Evolutionary conservation across 2,888 invertebrate genomes (phyloP), one percentile per base, ranked within the genome.

Genomic region (Archaeoteleia sp.): DNA sequence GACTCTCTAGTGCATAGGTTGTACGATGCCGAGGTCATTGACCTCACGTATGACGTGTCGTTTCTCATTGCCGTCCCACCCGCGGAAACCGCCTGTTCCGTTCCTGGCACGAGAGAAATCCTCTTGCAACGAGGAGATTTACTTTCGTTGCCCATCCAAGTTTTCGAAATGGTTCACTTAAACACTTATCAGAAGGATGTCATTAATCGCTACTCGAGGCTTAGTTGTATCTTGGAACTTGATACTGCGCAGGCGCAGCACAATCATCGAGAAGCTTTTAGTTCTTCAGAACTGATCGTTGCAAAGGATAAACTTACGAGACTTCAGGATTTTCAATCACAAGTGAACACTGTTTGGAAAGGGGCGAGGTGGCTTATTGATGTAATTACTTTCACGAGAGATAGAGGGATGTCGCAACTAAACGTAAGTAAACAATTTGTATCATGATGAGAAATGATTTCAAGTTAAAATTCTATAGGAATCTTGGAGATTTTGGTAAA

Each of bases 351-450:
- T 0, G 91, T 95, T 1, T 98, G 98, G 98, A 95, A 96, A 80
- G 92, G 93, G 12, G 93, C 95, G 34, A 90, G 99, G 10, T 99
- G 98, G 98, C 89, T 98, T 12, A 95, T 97, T 91, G 97, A 98
- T 81, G 92, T 97, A 3, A 95, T 98, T 51, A 92, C 95, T 0
- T 95, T 95, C 82, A 97, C 98, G 0, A 89, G 98, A 65, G 98
- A 98, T 80, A 90, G 93, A 30, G 87, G 87, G 12, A 77, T 80
- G 0, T 78, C 79, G 0, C 79, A 80, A 53, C 75, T 71, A 53
- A 76, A 72, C 54, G 82, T 82, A 69, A 78, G 80, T 75, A 42
- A 7, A 5, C 27, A 29, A n/a, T n/a, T n/a, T n/a, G n/a, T n/a
- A n/a, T n/a, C n/a, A n/a, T n/a, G n/a, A n/a, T n/a, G n/a, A n/a